Percentiles rank a stretch among this genome's conserved stretches.
phyloP scores from a whole-genome alignment of 1,140 invertebrate species.

The Luehdorfia chinensis region DNA sequence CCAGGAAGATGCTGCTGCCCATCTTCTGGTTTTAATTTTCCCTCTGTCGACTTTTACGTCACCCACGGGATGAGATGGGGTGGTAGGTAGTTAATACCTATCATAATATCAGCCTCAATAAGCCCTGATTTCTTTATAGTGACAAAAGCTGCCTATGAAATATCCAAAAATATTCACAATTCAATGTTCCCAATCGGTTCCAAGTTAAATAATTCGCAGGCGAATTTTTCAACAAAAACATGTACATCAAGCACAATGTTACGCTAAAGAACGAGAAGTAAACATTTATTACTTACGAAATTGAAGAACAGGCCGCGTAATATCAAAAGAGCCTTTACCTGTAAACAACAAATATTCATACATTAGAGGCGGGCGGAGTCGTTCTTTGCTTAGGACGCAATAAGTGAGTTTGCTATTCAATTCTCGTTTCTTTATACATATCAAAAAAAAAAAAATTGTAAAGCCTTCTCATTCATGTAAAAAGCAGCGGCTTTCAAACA shows the following conservation, averaged over 20 bases:
- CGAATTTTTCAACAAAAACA: neutral
- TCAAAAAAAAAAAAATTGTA: conserved; percentile 52
- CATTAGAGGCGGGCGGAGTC: conserved; percentile 39
- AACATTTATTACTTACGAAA: conserved; percentile 28
- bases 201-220: no score
- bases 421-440: conserved; percentile 44
- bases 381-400: conserved; percentile 29
- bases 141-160: no score
- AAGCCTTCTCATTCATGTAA: conserved; percentile 43
- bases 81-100: no score
- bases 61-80: no score
- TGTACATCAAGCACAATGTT: neutral
- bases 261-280: conserved; percentile 20
- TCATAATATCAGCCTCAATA: no score
- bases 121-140: no score
- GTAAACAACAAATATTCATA: conserved; percentile 52
- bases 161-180: no score
- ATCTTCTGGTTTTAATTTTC: no score
- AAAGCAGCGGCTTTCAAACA: conserved; percentile 43
- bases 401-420: conserved; percentile 46
- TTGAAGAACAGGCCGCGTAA: conserved; percentile 37
- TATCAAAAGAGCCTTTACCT: conserved; percentile 36
- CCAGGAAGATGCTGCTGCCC: no score
- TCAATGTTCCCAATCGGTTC: no score
- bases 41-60: no score